Evolutionary conservation across 2,888 invertebrate species (phyloP).

Genomic region (Yponomeuta cagnagella): DNA sequence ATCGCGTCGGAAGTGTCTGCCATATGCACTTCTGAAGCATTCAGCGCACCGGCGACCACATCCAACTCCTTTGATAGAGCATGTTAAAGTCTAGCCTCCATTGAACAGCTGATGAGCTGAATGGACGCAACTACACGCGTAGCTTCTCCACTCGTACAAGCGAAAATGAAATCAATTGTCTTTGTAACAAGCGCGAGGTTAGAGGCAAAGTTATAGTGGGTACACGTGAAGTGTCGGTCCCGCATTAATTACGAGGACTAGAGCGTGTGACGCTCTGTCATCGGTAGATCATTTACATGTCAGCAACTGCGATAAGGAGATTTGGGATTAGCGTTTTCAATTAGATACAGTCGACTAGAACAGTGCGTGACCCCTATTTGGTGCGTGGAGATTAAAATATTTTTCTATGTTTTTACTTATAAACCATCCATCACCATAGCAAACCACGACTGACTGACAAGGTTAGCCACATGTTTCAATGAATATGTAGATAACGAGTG

Average conservation of each 20-base stretch:
- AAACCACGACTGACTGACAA: no score
- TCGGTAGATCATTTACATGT: slow-evolving; percentile 13
- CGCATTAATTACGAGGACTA: slow-evolving; percentile 57
- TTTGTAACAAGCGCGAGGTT: neutral
- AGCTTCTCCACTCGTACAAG: neutral
- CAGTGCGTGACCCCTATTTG: no score
- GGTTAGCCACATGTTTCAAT: no score
- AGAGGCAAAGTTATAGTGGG: neutral
- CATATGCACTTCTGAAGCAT: slow-evolving; percentile 26
- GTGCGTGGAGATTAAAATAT: no score
- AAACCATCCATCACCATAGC: no score
- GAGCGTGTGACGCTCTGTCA: slow-evolving; percentile 2
- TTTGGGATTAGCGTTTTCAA: slow-evolving; percentile 6
- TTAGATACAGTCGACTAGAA: neutral
- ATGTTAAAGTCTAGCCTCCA: slow-evolving; percentile 41
- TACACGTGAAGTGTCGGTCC: slow-evolving; percentile 13
- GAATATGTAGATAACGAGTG: no score
- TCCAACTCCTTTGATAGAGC: slow-evolving; percentile 54
- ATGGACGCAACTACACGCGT: slow-evolving; percentile 31
- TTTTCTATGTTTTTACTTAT: no score
- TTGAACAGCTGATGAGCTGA: slow-evolving; percentile 61
- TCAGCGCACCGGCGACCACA: slow-evolving; percentile 51
- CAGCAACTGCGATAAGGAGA: slow-evolving; percentile 8
- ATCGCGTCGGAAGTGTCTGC: slow-evolving; percentile 5
- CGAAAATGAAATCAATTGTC: neutral